These are phyloP conservation scores for Drosophila micromelanica DNA, from an alignment of 1,140 invertebrate species.

Conservation along the genomic window DNA sequence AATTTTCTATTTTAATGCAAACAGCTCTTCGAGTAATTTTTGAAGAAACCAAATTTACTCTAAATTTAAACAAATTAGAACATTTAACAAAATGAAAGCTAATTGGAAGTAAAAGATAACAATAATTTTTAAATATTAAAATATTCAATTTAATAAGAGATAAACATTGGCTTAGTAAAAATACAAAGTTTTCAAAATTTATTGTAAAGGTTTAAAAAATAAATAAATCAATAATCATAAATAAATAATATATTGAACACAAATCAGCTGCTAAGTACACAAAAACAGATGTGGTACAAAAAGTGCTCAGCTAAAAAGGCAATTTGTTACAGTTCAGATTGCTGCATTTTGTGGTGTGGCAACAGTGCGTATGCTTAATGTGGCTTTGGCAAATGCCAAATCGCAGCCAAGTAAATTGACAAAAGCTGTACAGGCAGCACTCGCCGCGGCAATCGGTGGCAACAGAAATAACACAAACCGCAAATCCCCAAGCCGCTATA, in stretches of 20 bases:
- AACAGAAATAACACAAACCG: constrained; percentile 72
- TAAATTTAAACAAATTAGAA: no score
- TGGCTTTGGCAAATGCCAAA: constrained; percentile 55
- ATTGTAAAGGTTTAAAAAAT: no score
- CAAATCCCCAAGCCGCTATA: constrained; percentile 76
- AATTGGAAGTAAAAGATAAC: no score
- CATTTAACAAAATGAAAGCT: no score
- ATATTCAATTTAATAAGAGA: no score
- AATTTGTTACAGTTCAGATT: constrained; percentile 20
- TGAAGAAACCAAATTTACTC: no score
- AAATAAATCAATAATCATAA: no score
- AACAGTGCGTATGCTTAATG: constrained; percentile 72
- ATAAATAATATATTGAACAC: not conserved
- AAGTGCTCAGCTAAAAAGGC: constrained; percentile 4
- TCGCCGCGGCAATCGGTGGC: constrained; percentile 42
- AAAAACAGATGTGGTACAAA: not conserved
- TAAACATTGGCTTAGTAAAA: no score
- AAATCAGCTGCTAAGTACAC: not conserved
- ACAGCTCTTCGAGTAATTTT: no score
- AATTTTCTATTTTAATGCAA: no score
- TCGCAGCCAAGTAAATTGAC: constrained; percentile 68
- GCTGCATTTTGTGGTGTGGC: constrained; percentile 12
- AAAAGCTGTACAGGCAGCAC: constrained; percentile 56
- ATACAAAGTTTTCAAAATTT: no score
- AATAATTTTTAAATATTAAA: no score